Evolutionary conservation across 2,888 invertebrate species (phyloP).

Genomic region (Escarpia spicata): DNA sequence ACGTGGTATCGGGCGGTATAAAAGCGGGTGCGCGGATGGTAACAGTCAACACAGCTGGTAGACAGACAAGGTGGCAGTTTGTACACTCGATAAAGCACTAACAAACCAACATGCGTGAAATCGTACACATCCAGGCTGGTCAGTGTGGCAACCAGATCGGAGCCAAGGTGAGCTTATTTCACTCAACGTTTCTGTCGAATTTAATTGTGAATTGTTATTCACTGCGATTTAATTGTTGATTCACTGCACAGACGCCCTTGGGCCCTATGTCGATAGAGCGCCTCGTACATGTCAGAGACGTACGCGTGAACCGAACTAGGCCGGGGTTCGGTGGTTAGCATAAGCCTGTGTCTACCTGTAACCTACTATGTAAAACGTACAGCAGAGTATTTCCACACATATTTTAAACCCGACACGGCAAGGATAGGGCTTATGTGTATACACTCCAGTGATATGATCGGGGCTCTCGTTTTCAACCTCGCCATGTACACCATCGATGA

Average conservation of each 20-base stretch:
- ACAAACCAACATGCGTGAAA: conserved; percentile 41
- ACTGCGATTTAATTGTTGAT: background rate
- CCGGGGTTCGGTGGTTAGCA: background rate
- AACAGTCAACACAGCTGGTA: background rate
- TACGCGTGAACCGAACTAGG: background rate
- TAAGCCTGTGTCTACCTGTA: background rate
- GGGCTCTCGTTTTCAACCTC: background rate
- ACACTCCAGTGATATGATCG: background rate
- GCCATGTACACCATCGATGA: too few relatives aligned
- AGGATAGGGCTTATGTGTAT: too few relatives aligned
- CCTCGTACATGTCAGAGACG: background rate
- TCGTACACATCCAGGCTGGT: conserved; percentile 46
- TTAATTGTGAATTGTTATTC: background rate
- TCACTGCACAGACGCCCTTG: background rate
- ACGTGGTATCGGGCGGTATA: background rate
- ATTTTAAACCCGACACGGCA: background rate
- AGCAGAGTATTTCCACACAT: background rate
- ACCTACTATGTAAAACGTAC: background rate
- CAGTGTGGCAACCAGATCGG: conserved; percentile 38
- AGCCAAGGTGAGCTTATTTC: conserved; percentile 13
- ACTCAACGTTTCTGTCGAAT: background rate
- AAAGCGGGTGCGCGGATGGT: background rate
- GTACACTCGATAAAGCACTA: background rate
- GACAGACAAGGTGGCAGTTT: background rate
- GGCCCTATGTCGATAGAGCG: background rate